phyloP scores from a whole-genome alignment of 2,888 invertebrate genomes.

The Phengaris arion region DNA sequence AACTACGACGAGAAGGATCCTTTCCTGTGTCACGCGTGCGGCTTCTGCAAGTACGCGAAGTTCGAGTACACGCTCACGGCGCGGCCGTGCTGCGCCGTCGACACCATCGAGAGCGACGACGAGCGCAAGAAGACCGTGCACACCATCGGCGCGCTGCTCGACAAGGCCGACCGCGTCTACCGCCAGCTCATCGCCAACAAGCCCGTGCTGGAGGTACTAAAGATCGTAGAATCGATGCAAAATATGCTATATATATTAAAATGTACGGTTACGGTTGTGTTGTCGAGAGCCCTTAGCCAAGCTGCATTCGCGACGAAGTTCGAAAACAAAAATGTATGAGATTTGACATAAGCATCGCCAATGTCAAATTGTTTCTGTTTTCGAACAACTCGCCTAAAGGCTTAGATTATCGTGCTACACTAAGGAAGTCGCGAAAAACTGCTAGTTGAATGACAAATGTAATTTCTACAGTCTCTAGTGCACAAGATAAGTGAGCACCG shows the following conservation, averaged over 20 bases:
- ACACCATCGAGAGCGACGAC: constrained; percentile 97
- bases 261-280: too few species aligned
- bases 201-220: constrained; percentile 88
- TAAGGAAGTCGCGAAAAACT: too few species aligned
- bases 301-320: too few species aligned
- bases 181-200: constrained; percentile 94
- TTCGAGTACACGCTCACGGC: constrained; percentile 97
- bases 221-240: too few species aligned
- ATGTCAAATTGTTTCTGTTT: too few species aligned
- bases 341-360: too few species aligned
- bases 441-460: not conserved
- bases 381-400: too few species aligned
- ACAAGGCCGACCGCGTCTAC: constrained; percentile 96
- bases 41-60: constrained; percentile 99
- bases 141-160: constrained; percentile 92
- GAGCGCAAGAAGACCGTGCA: constrained; percentile 97
- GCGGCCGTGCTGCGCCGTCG: constrained; percentile 96
- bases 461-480: constrained; percentile 81
- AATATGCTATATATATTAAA: not conserved
- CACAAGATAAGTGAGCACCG: constrained; percentile 94
- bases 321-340: too few species aligned
- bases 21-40: constrained; percentile 98
- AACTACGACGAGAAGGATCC: constrained; percentile 99
- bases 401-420: too few species aligned
- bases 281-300: too few species aligned